Base-by-base conservation (phyloP, 2,113 vertebrate species). In the Catagonus wagneri region DNA sequence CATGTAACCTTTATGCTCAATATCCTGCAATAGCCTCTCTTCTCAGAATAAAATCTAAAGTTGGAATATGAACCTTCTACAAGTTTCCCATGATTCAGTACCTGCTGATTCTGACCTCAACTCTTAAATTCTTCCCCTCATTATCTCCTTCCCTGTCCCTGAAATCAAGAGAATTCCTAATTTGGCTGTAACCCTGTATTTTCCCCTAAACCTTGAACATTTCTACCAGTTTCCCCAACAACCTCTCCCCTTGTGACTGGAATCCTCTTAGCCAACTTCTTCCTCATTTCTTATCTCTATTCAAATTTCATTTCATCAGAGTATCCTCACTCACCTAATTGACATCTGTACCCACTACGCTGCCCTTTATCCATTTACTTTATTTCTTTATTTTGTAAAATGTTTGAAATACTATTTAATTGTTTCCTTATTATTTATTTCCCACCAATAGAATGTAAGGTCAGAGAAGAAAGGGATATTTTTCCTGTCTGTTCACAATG, bases 291-390 rank as follows among this genome's bases (percentile, higher is more conserved):
- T 79, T 3, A 2, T 44, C 1, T 90, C 27, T 69, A 1, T 66
- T 89, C 72, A 86, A 74, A 83, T 76, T 93, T 89, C 27, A 60
- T 32, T 90, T 69, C 68, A 75, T 60, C 29, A 60, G 13, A 76
- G 16, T 58, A 0, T 69, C 20, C 68, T 74, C 78, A n/a, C 6
- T 27, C 13, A 80, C 17, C 2, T 61, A n/a, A 87, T 54, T 36
- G 3, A 72, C 5, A 78, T 61, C 25, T n/a, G 5, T 0, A 56
- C 6, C 54, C 34, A 25, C 5, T 29, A 25, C 3, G 8, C 4
- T 75, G 29, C 2, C 2, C 19, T 68, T 27, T 32, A 52, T 44
- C 3, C 6, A 61, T 3, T 50, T 68, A 29, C 16, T 79, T 34
- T 58, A 10, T 80, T 65, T 56, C 16, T 61, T 29, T n/a, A 15